A percentile compares a stretch with the other conserved stretches of the same genome.
Conservation (phyloP, 1,140 invertebrate genomes). For the Holcopasites calliopsidis region DNA sequence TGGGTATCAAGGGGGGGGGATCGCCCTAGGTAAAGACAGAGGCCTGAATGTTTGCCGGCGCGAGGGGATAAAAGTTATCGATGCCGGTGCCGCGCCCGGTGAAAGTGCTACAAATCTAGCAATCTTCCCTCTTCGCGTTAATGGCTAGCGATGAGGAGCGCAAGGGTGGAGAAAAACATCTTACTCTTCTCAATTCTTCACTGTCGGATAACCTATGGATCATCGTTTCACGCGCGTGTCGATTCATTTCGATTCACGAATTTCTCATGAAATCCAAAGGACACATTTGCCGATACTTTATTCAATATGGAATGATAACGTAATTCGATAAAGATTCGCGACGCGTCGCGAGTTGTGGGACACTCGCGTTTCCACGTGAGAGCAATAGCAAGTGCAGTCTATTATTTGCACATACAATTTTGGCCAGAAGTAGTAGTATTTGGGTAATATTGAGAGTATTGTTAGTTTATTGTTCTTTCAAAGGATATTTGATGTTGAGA, state of each 20-base stretch:
- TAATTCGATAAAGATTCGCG: slow-evolving; percentile 1
- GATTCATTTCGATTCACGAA: background rate
- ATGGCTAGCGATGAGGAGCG: background rate
- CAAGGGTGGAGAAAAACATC: background rate
- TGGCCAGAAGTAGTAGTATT: too few relatives aligned
- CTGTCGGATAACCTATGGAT: background rate
- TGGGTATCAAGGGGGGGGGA: slow-evolving; percentile 4
- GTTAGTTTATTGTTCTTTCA: background rate
- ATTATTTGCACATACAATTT: too few relatives aligned
- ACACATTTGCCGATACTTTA: background rate
- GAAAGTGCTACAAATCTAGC: slow-evolving; percentile 14
- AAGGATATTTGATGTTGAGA: too few relatives aligned
- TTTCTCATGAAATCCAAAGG: background rate
- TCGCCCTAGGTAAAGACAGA: slow-evolving; percentile 26
- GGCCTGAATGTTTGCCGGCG: slow-evolving; percentile 41
- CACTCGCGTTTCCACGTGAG: background rate
- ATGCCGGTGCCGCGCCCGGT: background rate
- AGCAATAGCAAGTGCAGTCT: background rate
- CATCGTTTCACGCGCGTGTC: background rate
- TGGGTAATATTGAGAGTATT: too few relatives aligned
- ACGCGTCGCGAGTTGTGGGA: background rate
- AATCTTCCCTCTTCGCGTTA: background rate
- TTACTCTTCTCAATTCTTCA: background rate
- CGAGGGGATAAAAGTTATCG: slow-evolving; percentile 40
- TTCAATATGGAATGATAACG: background rate